Percentiles rank a stretch among this genome's conserved stretches.
These are phyloP conservation scores for Metellina segmentata DNA, from an alignment of 2,888 invertebrate genomes.

Conservation along the genomic window DNA sequence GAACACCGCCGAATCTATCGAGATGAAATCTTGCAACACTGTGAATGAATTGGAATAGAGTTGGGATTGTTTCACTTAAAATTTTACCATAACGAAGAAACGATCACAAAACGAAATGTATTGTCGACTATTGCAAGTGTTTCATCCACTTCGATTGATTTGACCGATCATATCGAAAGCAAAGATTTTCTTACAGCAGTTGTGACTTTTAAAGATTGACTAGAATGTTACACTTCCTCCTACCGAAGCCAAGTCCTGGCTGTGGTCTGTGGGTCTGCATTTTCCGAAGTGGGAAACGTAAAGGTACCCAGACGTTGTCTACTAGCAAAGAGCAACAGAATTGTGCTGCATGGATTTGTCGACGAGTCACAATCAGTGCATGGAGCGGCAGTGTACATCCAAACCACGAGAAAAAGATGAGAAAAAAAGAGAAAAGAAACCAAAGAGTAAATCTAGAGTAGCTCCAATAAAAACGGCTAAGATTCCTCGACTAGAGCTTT, in stretches of 20 bases:
- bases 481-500: constrained; percentile 78
- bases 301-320: constrained; percentile 1
- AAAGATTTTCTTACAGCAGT: neutral
- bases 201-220: neutral
- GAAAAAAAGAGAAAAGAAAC: no score
- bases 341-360: constrained; percentile 16
- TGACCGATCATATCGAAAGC: constrained; percentile 1
- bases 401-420: neutral
- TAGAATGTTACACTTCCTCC: neutral
- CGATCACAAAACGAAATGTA: neutral
- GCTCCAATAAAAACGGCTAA: constrained; percentile 77
- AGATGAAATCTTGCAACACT: neutral
- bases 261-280: neutral
- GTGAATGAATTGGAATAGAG: neutral
- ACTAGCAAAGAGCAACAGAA: no score
- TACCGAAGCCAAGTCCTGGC: neutral
- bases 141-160: neutral
- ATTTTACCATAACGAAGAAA: neutral
- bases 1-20: neutral
- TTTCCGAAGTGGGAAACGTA: neutral
- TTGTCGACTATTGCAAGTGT: neutral
- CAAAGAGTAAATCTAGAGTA: constrained; percentile 78
- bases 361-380: constrained; percentile 8
- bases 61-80: neutral
- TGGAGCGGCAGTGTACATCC: neutral